phyloP scores from a whole-genome alignment of 1,140 invertebrate genomes.

The Tribolium castaneum region DNA sequence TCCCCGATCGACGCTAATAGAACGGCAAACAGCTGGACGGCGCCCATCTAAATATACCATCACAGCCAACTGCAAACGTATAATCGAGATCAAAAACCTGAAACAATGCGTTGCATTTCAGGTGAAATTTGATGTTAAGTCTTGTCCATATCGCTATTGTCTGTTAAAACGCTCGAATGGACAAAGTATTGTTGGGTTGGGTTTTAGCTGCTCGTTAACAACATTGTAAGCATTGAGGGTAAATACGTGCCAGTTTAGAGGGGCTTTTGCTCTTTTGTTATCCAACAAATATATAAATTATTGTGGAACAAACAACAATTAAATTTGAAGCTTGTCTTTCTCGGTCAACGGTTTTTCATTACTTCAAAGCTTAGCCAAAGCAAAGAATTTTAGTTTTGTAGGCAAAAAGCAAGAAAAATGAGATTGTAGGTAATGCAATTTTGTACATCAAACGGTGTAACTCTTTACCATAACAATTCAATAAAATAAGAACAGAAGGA shows the following conservation, averaged over 20 bases:
- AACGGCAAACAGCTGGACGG: slow-evolving; percentile 35
- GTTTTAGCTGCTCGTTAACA: neutral
- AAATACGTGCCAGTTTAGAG: neutral
- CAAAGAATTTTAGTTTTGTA: too few relatives aligned
- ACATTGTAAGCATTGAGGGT: slow-evolving; percentile 10
- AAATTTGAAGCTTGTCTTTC: neutral
- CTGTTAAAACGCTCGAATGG: slow-evolving; percentile 2
- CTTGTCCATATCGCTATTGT: slow-evolving; percentile 16
- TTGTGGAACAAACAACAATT: neutral
- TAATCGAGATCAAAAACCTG: slow-evolving; percentile 16
- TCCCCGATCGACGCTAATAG: slow-evolving; percentile 31
- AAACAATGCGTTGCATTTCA: slow-evolving; percentile 20
- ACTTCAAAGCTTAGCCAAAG: too few relatives aligned
- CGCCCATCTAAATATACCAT: slow-evolving; percentile 37
- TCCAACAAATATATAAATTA: neutral
- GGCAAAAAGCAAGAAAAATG: too few relatives aligned
- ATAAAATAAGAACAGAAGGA: too few relatives aligned
- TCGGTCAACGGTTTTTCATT: too few relatives aligned
- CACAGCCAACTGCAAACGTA: slow-evolving; percentile 12
- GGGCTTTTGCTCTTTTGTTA: slow-evolving; percentile 1
- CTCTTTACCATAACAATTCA: too few relatives aligned
- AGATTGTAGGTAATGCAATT: too few relatives aligned
- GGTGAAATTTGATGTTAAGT: slow-evolving; percentile 4
- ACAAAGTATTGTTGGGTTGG: neutral
- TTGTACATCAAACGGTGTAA: too few relatives aligned